phyloP scores from a whole-genome alignment of 2,113 vertebrate species.

The Malurus alboscapulatus region DNA sequence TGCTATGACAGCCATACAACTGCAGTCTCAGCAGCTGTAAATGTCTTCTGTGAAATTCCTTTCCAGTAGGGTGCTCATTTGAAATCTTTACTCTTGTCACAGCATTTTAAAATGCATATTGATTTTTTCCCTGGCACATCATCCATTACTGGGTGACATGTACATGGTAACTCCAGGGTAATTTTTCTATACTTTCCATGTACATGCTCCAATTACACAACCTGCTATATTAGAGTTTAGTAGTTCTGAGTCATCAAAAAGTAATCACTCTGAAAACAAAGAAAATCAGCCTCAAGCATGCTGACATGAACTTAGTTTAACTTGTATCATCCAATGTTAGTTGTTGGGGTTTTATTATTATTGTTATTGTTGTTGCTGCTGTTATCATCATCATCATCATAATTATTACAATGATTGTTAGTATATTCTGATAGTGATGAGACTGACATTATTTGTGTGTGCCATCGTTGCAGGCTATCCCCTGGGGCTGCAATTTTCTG shows the following conservation, averaged over 20 bases:
- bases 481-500: neutral
- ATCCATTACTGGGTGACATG: neutral
- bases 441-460: rapidly evolving
- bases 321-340: neutral
- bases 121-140: neutral
- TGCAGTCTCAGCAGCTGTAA: neutral
- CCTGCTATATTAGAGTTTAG: neutral
- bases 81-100: neutral
- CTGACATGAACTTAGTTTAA: neutral
- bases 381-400: neutral
- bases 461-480: neutral
- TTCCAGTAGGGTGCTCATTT: neutral
- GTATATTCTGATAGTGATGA: neutral
- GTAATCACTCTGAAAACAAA: neutral
- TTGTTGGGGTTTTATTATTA: neutral
- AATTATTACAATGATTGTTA: too few species aligned
- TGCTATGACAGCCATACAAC: neutral
- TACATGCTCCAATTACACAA: neutral
- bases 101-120: neutral
- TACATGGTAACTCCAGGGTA: neutral
- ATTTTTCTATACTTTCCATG: neutral
- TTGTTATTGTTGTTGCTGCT: neutral
- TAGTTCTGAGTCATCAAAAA: neutral
- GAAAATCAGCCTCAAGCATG: neutral
- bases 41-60: neutral